phyloP scores from a whole-genome alignment of 1,140 invertebrate genomes.

The Vanessa atalanta region DNA sequence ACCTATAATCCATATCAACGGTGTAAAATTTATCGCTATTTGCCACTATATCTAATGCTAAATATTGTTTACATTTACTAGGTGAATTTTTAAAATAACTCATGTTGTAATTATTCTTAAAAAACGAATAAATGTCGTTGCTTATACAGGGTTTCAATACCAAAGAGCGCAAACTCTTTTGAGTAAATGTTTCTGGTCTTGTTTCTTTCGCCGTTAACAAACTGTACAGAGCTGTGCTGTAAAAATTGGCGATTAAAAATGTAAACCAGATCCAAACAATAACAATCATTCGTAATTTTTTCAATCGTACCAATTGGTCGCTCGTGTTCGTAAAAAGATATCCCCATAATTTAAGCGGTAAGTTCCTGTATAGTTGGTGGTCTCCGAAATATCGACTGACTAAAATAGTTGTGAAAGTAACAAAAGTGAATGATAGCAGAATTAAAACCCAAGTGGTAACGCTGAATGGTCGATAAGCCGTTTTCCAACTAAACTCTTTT shows the following conservation, averaged over 20 bases:
- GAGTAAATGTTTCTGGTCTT: conserved; percentile 30
- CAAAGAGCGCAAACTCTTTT: conserved; percentile 33
- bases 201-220: conserved; percentile 44
- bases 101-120: not conserved
- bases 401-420: conserved; percentile 26
- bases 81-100: not conserved
- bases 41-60: conserved; percentile 45
- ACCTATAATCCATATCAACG: conserved; percentile 48
- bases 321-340: conserved; percentile 47
- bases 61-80: conserved; percentile 35
- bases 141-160: conserved; percentile 52
- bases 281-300: conserved; percentile 43
- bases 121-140: not conserved
- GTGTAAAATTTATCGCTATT: conserved; percentile 45
- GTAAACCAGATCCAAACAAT: conserved; percentile 59
- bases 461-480: conserved; percentile 51
- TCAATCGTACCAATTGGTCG: conserved; percentile 37
- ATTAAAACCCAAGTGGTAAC: conserved; percentile 48
- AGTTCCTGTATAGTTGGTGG: conserved; percentile 22
- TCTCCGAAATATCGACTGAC: conserved; percentile 15
- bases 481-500: conserved; percentile 48
- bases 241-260: conserved; percentile 59
- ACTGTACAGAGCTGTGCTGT: conserved; percentile 53
- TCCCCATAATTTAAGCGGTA: conserved; percentile 49
- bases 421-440: conserved; percentile 26